These are phyloP conservation scores for Anthrax anthrax DNA, from an alignment of 2,888 invertebrate species.

Conservation along the genomic window DNA sequence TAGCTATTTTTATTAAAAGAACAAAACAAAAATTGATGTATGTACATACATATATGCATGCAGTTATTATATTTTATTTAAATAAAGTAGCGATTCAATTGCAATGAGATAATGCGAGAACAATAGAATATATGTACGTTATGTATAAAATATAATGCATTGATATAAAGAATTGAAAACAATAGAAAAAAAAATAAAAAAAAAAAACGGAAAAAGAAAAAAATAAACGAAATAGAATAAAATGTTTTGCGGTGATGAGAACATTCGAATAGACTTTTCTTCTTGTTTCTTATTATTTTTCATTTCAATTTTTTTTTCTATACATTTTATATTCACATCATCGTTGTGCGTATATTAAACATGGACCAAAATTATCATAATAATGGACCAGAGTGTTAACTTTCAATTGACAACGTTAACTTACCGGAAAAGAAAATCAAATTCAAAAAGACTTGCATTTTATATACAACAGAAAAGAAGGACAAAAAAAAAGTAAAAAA, in stretches of 20 bases:
- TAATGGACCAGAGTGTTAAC: background rate
- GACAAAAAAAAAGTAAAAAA: background rate
- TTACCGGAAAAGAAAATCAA: background rate
- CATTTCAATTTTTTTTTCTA: no score
- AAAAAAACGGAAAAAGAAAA: background rate
- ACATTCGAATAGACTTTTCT: background rate
- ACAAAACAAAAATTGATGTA: no score
- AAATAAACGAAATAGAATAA: background rate
- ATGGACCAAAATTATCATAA: background rate
- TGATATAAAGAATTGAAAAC: background rate
- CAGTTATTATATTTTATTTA: no score
- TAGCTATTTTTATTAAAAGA: background rate
- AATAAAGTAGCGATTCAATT: background rate
- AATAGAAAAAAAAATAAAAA: background rate
- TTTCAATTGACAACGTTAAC: background rate
- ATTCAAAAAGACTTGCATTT: no score
- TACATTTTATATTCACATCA: no score
- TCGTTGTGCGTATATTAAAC: no score
- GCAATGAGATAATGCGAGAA: background rate
- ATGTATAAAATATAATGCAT: no score
- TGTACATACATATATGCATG: no score
- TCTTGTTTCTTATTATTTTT: no score
- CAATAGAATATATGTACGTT: background rate
- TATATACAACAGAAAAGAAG: background rate
- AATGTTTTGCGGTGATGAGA: background rate